Evolutionary conservation across 1,140 invertebrate genomes (phyloP), one percentile per base, ranked within the genome.

Genomic region (Procambarus virginalis): DNA sequence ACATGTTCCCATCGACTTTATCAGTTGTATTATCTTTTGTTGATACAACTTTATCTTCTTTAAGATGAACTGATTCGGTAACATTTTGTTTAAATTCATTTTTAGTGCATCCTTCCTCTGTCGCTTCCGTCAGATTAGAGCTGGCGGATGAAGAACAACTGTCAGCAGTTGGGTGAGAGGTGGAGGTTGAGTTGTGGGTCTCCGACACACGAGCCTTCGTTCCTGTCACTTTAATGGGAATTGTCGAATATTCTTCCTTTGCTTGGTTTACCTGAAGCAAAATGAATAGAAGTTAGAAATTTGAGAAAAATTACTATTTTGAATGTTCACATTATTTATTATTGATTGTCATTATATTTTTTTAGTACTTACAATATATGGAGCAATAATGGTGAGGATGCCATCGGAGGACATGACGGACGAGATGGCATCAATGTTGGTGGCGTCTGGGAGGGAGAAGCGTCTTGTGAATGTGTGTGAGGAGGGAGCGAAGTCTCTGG

Each of bases 341-440:
- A 55, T 4, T 8, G 8, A 55, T 12, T 55, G 51, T 12, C 8
- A 9, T 55, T 55, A 8, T 55, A 8, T 55, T 55, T 55, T 0
- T 55, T 55, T 55, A 55, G 46, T 22, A 76, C 51, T 85, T 20
- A 85, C 84, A 46, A 58, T 77, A n/a, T 77, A 51, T 2, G 84
- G 84, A 46, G 86, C 86, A 14, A 64, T 81, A 76, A 88, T 88
- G 4, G 86, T 88, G 6, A 88, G 86, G 22, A 88, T 75, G 10
- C 86, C 86, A 49, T 88, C 86, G 14, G 60, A 48, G 34, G 86
- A 88, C 78, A 88, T 68, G 20, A 82, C 86, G 9, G 86, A 88
- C 20, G 86, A 58, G 86, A 88, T 70, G 64, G 64, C 86, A n/a
- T 80, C 78, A 78, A 88, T 88, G 78, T 81, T 70, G 4, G 79